A percentile compares a stretch with the other conserved stretches of the same genome.
phyloP scores from a whole-genome alignment of 2,797 vertebrate genomes.

The Fistularia commersonii region DNA sequence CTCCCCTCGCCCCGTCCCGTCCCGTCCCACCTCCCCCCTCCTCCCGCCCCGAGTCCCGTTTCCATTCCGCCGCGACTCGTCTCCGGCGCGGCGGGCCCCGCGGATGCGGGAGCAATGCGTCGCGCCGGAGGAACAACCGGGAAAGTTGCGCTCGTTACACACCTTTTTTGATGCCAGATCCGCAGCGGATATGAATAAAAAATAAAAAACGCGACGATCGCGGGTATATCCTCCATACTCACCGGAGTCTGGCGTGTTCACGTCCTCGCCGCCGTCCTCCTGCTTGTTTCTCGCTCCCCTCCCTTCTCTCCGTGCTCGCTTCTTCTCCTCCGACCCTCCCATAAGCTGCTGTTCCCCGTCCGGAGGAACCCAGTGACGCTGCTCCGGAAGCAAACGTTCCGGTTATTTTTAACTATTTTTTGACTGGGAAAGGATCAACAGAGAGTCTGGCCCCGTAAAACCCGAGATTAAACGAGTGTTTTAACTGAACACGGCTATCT shows the following conservation, averaged over 20 bases:
- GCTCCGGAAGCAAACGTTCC: slow-evolving; percentile 71
- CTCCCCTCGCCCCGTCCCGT: slow-evolving; percentile 11
- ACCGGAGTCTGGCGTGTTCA: slow-evolving; percentile 57
- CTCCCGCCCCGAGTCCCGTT: neutral
- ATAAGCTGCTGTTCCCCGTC: slow-evolving; percentile 50
- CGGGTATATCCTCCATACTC: slow-evolving; percentile 51
- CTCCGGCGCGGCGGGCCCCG: slow-evolving; percentile 44
- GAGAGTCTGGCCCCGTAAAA: no score
- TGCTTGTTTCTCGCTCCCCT: slow-evolving; percentile 31
- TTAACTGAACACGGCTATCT: no score
- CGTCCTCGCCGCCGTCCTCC: slow-evolving; percentile 38
- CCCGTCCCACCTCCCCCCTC: slow-evolving; percentile 35
- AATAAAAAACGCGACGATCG: slow-evolving; percentile 6
- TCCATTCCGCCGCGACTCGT: slow-evolving; percentile 16
- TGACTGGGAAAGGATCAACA: no score
- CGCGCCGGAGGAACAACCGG: slow-evolving; percentile 18
- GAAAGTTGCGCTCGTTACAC: slow-evolving; percentile 32
- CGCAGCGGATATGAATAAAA: neutral
- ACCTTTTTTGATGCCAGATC: neutral
- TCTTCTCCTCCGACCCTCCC: slow-evolving; percentile 57
- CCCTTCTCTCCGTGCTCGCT: slow-evolving; percentile 25
- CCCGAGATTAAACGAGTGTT: no score
- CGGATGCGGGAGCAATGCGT: slow-evolving; percentile 31
- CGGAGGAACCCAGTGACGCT: slow-evolving; percentile 51
- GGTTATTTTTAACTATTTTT: no score